Evolutionary conservation across 2,888 invertebrate species (phyloP), one percentile per base, ranked within the genome.

Genomic region (Drosophila prolongata): DNA sequence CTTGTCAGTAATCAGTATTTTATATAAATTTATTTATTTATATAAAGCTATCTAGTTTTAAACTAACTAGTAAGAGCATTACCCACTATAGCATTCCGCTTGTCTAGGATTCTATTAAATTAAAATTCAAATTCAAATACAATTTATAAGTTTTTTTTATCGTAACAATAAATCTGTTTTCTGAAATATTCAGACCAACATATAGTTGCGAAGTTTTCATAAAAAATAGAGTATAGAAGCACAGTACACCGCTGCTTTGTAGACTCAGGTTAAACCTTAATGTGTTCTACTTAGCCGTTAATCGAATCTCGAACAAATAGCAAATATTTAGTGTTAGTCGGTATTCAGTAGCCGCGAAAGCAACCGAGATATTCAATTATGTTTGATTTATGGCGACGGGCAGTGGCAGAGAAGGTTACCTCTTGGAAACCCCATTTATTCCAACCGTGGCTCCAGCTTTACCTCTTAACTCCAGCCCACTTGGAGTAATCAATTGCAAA

Each of bases 221-320:
- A 35, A 6, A 34, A 11, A 24, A 24, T 24, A 24, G 24, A 24
- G 6, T 34, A 49, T 34, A 49, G 14, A 10, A 16, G 14, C 34
- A 19, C 16, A 6, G 6, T 34, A 19, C 19, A 6, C 16, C 16
- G 34, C 54, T 50, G 27, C n/a, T 46, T n/a, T 42, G 50, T 71
- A 72, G 54, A 55, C 50, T 46, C 44, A 46, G 70, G 70, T 68
- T 70, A 68, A 69, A 44, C 70, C 70, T 68, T 70, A 58, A 52
- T 68, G 67, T 70, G 73, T 72, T 73, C 74, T 71, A 73, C 70
- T 64, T 64, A 52, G 49, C 5, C 54, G 55, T 50, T 72, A 70
- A 70, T 72, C 64, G 52, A 72, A 55, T 44, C 49, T 50, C 54
- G 35, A 46, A 56, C 52, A 44, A 44, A 59, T 70, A 27, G 30